Evolutionary conservation across 1,140 invertebrate genomes (phyloP).

Genomic region (Zaprionus capensis): DNA sequence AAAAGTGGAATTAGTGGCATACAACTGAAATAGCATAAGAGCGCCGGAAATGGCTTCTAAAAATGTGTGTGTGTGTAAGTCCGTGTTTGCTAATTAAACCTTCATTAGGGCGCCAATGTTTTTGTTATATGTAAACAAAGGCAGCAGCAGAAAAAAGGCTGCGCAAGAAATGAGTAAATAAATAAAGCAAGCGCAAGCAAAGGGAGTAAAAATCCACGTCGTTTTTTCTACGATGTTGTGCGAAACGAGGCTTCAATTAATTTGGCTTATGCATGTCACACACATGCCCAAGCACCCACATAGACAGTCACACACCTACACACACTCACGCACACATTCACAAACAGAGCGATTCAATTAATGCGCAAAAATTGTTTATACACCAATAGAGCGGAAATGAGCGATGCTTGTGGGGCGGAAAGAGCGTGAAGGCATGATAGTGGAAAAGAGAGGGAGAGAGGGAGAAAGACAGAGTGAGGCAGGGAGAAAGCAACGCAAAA

Average conservation of each 20-base stretch:
- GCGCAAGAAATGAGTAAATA: slow-evolving; percentile 21
- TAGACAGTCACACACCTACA: slow-evolving; percentile 29
- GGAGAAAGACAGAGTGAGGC: background rate
- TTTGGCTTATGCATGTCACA: slow-evolving; percentile 79
- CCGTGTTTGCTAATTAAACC: slow-evolving; percentile 77
- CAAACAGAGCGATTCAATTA: slow-evolving; percentile 70
- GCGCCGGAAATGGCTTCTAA: slow-evolving; percentile 45
- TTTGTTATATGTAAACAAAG: slow-evolving; percentile 72
- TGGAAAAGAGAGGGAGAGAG: background rate
- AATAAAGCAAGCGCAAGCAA: slow-evolving; percentile 48
- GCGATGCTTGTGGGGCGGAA: slow-evolving; percentile 18
- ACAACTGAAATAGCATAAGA: slow-evolving; percentile 45
- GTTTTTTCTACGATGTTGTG: slow-evolving; percentile 44
- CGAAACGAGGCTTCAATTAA: slow-evolving; percentile 75
- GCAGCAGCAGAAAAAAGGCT: slow-evolving; percentile 29
- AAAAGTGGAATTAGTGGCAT: slow-evolving; percentile 73
- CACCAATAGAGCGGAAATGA: slow-evolving; percentile 76
- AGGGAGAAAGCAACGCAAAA: slow-evolving; percentile 30
- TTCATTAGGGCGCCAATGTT: slow-evolving; percentile 66
- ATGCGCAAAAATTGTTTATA: slow-evolving; percentile 82
- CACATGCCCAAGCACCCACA: slow-evolving; percentile 23
- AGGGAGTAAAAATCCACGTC: slow-evolving; percentile 45
- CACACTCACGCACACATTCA: slow-evolving; percentile 37
- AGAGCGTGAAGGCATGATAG: slow-evolving; percentile 18
- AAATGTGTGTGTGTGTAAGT: slow-evolving; percentile 38